Percentiles rank a stretch among this genome's conserved stretches.
phyloP scores from a whole-genome alignment of 2,888 invertebrate species.

The Microctonus brassicae region DNA sequence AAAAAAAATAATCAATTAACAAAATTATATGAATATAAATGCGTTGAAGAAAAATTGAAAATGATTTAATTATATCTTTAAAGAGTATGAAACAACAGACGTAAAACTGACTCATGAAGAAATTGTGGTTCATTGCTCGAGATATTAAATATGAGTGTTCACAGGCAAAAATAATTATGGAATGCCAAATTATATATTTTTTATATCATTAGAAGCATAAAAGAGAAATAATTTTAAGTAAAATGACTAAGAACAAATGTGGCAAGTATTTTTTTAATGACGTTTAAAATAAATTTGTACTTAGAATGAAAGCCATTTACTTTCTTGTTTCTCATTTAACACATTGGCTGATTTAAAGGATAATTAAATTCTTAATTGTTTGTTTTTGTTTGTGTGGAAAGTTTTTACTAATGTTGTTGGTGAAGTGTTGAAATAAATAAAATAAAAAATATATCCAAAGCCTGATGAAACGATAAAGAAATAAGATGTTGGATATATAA shows the following conservation, averaged over 20 bases:
- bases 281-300: neutral
- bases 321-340: neutral
- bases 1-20: neutral
- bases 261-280: neutral
- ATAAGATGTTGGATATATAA: neutral
- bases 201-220: neutral
- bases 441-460: too few species aligned
- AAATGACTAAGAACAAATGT: neutral
- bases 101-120: neutral
- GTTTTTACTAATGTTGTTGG: neutral
- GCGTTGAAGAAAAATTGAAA: neutral
- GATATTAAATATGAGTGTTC: neutral
- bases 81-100: too few species aligned
- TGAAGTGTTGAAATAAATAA: neutral
- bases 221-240: neutral
- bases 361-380: neutral
- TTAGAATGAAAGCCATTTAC: neutral
- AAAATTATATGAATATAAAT: conserved; percentile 6
- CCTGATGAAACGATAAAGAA: neutral
- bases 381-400: neutral
- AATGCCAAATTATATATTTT: neutral
- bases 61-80: too few species aligned
- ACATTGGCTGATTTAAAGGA: neutral
- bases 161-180: neutral
- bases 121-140: neutral